These are phyloP conservation scores for Chydorus sphaericus DNA, from an alignment of 2,888 invertebrate species.

Conservation along the genomic window DNA sequence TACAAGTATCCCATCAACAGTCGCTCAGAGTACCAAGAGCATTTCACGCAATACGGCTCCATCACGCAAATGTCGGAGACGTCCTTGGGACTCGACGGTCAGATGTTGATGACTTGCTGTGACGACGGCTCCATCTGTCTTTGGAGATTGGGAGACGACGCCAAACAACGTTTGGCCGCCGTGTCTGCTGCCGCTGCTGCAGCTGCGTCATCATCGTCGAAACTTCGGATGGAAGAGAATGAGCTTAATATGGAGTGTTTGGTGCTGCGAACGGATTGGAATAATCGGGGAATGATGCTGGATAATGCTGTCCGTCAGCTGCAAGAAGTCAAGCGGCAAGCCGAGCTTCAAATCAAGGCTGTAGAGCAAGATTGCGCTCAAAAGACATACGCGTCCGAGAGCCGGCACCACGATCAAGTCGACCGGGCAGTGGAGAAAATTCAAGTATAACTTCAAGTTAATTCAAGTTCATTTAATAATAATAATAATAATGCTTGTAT, in stretches of 20 bases:
- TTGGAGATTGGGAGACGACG: constrained; percentile 5
- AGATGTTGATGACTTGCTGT: constrained; percentile 3
- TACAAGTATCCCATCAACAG: constrained; percentile 7
- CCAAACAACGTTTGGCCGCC: neutral
- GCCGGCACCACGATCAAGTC: neutral
- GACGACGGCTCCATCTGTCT: constrained; percentile 9
- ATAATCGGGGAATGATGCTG: neutral
- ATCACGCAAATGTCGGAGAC: constrained; percentile 6
- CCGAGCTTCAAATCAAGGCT: constrained; percentile 3
- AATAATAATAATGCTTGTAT: neutral
- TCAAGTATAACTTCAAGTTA: neutral
- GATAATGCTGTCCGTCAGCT: constrained; percentile 3
- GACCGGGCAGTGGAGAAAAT: neutral
- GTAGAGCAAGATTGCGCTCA: neutral
- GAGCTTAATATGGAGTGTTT: constrained; percentile 5
- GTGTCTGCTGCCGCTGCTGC: neutral
- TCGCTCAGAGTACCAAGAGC: constrained; percentile 5
- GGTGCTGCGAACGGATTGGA: constrained; percentile 1
- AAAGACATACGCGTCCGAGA: neutral
- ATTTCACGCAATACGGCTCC: constrained; percentile 8
- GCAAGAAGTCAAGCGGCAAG: neutral
- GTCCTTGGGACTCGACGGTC: constrained; percentile 1
- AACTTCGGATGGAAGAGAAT: neutral
- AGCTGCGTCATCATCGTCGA: neutral
- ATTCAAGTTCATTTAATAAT: neutral